These are phyloP conservation scores for Microcebus murinus DNA, from an alignment of 2,113 vertebrate species.

Conservation along the genomic window DNA sequence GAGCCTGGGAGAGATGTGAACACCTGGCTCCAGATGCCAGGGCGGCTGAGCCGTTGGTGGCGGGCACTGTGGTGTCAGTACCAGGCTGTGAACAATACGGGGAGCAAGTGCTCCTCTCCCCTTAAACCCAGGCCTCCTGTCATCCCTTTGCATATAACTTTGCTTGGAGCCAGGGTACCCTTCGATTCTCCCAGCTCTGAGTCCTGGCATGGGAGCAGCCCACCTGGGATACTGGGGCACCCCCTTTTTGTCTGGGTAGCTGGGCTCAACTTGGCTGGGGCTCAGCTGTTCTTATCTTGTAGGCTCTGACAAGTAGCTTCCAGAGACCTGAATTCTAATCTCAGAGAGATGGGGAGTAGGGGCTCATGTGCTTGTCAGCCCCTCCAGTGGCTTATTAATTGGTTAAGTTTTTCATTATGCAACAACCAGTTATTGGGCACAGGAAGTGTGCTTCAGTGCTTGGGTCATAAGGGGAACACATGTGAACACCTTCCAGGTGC, in stretches of 20 bases:
- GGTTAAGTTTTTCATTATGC: neutral
- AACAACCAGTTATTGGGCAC: neutral
- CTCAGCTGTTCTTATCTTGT: neutral
- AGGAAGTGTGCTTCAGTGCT: neutral
- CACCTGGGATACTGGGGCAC: neutral
- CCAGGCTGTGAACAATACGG: neutral
- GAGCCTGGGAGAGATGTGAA: neutral
- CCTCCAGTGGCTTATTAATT: neutral
- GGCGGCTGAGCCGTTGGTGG: neutral
- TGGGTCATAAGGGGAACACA: neutral
- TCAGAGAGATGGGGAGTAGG: neutral
- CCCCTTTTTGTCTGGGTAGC: neutral
- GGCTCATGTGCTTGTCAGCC: neutral
- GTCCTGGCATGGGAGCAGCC: neutral
- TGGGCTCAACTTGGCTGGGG: neutral
- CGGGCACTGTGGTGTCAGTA: neutral
- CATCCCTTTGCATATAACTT: neutral
- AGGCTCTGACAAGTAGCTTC: neutral
- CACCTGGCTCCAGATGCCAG: neutral
- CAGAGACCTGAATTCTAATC: neutral
- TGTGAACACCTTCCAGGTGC: neutral
- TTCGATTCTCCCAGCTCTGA: neutral
- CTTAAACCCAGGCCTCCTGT: neutral
- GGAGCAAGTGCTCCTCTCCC: neutral
- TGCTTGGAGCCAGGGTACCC: neutral